Percentiles rank a stretch among this genome's conserved stretches.
These are phyloP conservation scores for Corythornis madagascariensis DNA, from an alignment of 2,113 vertebrate species.

Conservation along the genomic window DNA sequence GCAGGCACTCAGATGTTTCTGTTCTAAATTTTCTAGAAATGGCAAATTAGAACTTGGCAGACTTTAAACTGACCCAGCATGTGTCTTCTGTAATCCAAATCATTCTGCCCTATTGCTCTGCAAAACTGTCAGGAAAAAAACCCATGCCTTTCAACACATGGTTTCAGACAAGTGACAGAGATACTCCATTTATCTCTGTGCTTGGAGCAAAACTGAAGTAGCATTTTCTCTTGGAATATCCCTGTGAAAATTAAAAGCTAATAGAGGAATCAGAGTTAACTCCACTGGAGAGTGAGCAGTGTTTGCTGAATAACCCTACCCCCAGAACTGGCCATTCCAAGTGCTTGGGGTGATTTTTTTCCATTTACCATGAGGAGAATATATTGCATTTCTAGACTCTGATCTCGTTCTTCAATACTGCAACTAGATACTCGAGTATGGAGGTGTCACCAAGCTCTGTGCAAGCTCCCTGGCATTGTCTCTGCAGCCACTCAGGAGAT, in stretches of 20 bases:
- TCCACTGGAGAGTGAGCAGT: background rate
- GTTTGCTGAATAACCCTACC: background rate
- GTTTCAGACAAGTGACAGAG: slow-evolving; percentile 45
- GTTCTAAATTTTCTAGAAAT: slow-evolving; percentile 41
- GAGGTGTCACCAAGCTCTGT: background rate
- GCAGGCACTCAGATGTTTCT: slow-evolving; percentile 36
- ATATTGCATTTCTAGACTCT: background rate
- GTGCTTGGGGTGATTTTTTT: background rate
- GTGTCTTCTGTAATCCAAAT: slow-evolving; percentile 34
- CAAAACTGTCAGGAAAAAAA: slow-evolving; percentile 34
- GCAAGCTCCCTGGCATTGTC: background rate
- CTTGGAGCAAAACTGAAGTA: background rate
- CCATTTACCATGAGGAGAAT: background rate
- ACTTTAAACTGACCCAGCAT: slow-evolving; percentile 40
- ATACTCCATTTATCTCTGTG: background rate
- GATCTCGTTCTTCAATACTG: background rate
- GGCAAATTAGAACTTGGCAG: slow-evolving; percentile 45
- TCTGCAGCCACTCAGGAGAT: background rate
- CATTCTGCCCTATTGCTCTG: slow-evolving; percentile 1
- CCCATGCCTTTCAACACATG: slow-evolving; percentile 28
- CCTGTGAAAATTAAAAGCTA: slow-evolving; percentile 16
- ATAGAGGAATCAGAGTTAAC: background rate
- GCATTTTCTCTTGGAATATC: background rate
- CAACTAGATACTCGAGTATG: background rate
- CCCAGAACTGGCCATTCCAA: background rate